Evolutionary conservation across 2,888 invertebrate genomes (phyloP), one percentile per base, ranked within the genome.

Genomic region (Pemphredon lugubris): DNA sequence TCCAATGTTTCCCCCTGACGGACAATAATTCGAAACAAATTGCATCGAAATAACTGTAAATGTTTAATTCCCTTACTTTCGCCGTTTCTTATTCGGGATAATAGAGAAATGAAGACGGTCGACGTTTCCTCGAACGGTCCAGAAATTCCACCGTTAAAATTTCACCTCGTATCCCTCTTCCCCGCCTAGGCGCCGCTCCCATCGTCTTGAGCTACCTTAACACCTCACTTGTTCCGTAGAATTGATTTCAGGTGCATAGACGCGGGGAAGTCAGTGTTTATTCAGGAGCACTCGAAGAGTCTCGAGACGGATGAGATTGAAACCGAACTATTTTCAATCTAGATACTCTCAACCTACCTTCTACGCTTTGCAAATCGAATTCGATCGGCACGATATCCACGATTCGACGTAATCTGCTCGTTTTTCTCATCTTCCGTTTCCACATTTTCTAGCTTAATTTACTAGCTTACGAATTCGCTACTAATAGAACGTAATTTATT

Each of bases 261-360:
- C 72, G 73, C 75, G 77, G 68, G 72, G 76, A 83, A 84, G 81
- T 83, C 82, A 74, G 82, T 87, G 84, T 87, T 86, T 87, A 85
- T 86, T 86, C 83, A 86, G 78, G 83, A 74, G 67, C 73, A 64
- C 66, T 44, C 65, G 67, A 67, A 55, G 63, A 69, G 66, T 63
- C 71, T 32, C 61, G 71, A 65, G 76, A 78, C 73, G 82, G 78
- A 69, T 68, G 80, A 84, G 85, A 86, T 86, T 86, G 83, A 82
- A 84, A 83, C 80, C 75, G 77, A 84, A 81, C 81, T 79, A 79
- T 83, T 86, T 84, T 85, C 84, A 81, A 84, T 84, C 81, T 78
- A 75, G 77, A 70, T 75, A 75, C 57, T 47, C 50, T 48, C 39
- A 45, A 23, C 47, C 48, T 42, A 21, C 26, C 59, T 69, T 59